Conservation (phyloP, 2,888 invertebrate species). For the Amblyjoppa fuscipennis region DNA sequence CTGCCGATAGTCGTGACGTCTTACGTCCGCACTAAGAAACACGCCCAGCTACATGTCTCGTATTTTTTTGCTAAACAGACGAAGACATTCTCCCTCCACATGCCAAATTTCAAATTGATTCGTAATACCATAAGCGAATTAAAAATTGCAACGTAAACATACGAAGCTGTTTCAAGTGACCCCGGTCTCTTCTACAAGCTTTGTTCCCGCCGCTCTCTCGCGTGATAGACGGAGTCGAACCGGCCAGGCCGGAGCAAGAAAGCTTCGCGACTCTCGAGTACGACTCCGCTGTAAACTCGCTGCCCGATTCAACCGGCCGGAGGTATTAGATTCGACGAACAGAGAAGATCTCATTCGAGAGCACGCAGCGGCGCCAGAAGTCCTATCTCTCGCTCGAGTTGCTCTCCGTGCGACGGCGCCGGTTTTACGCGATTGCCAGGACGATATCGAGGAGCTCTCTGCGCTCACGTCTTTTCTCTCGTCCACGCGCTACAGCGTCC, state of each 20-base stretch:
- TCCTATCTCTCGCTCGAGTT: conserved; percentile 46
- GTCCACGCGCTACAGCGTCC: conserved; percentile 33
- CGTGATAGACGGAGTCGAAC: conserved; percentile 29
- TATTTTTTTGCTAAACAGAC: background rate
- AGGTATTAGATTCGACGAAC: conserved; percentile 55
- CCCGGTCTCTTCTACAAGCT: background rate
- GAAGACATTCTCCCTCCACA: background rate
- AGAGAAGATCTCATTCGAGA: conserved; percentile 34
- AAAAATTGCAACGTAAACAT: background rate
- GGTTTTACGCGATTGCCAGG: conserved; percentile 69
- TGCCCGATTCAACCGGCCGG: conserved; percentile 38
- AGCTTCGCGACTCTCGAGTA: conserved; percentile 8
- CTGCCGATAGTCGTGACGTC: no score
- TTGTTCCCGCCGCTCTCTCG: background rate
- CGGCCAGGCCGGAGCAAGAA: conserved; percentile 16
- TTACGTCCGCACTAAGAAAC: no score
- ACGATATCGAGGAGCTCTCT: conserved; percentile 58
- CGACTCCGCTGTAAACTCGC: background rate
- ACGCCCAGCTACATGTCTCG: background rate
- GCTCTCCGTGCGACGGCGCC: conserved; percentile 65
- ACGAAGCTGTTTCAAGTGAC: background rate
- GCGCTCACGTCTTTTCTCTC: conserved; percentile 47
- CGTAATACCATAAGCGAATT: background rate
- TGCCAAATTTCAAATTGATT: background rate
- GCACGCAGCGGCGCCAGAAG: conserved; percentile 56